Base-by-base conservation (phyloP, 2,888 invertebrate species). In the Drosophila borborema region DNA sequence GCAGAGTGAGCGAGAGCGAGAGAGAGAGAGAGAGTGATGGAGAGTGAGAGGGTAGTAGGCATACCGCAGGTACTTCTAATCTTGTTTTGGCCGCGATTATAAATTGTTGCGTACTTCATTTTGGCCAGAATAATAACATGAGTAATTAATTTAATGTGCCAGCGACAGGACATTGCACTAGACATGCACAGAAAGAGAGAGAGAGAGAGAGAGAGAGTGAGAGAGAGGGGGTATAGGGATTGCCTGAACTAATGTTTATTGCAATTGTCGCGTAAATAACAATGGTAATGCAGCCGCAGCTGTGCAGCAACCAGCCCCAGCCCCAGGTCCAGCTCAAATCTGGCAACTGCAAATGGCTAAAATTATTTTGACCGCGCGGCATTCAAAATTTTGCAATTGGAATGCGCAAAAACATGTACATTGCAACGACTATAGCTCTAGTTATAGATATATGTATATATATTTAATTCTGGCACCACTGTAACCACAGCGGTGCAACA, bases 111-210 rank as follows among this genome's bases (percentile, higher is more conserved):
- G 91, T 90, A 91, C 91, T 91, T 91, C 91, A 91, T 91, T 91
- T 89, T 76, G 84, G 84, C 90, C 90, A 86, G 91, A 91, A 91
- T 91, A 91, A 91, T 91, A 91, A 91, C 91, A 91, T 85, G 90
- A 91, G 91, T 91, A 91, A 91, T 91, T 91, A 91, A 91, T 91
- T 91, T 91, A 91, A 91, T 91, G 89, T 90, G 91, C 91, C 91
- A 90, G 82, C 81, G 80, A 82, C 90, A 89, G 77, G 78, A 83
- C 43, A 62, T 49, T 69, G 60, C 74, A 53, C 34, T 23, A 16
- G 48, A 40, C 28, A 36, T 18, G 66, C 49, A 31, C 5, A 2
- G 23, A 38, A 5, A 8, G 51, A 20, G 7, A 3, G 36, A n/a
- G 28, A 28, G 40, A 8, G 40, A 10, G 54, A 10, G 10, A n/a